Percentiles rank a stretch among this genome's conserved stretches.
Conservation (phyloP, 2,113 vertebrate genomes). For the Madoqua kirkii region DNA sequence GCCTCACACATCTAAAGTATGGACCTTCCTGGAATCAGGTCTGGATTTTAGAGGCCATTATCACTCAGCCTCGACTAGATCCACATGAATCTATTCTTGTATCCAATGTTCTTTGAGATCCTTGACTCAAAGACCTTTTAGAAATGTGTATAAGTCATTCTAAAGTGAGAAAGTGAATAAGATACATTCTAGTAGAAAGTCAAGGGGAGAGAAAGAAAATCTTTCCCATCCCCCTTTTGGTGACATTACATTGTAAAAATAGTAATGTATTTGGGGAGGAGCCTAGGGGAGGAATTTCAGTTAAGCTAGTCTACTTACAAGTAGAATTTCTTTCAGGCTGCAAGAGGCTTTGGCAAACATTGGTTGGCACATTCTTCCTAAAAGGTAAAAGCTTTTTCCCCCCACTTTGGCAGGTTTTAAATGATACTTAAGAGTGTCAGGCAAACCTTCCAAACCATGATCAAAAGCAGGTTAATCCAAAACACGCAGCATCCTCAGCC, state of each 20-base stretch:
- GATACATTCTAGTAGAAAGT: background rate
- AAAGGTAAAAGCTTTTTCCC: slow-evolving; percentile 16
- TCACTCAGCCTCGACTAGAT: background rate
- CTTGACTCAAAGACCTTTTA: background rate
- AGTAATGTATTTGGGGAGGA: background rate
- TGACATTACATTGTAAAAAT: slow-evolving; percentile 51
- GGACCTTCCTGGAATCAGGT: background rate
- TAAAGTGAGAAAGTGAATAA: slow-evolving; percentile 25
- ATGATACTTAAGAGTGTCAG: background rate
- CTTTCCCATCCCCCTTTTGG: background rate
- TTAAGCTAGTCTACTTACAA: slow-evolving; percentile 26
- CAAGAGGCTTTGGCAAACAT: slow-evolving; percentile 40
- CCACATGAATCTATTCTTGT: background rate
- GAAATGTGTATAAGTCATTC: slow-evolving; percentile 17
- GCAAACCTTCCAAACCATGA: slow-evolving; percentile 29
- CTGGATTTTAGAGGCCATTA: background rate
- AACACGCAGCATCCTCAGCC: slow-evolving; percentile 4
- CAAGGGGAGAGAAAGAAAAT: background rate
- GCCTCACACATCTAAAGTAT: background rate
- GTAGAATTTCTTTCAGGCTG: slow-evolving; percentile 40
- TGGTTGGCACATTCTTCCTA: slow-evolving; percentile 39
- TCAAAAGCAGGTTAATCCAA: slow-evolving; percentile 39
- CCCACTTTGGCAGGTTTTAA: slow-evolving; percentile 47
- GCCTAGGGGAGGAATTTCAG: slow-evolving; percentile 12
- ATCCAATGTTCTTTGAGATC: background rate